Evolutionary conservation across 2,888 invertebrate genomes (phyloP), one percentile per base, ranked within the genome.

Genomic region (Mystacides longicornis): DNA sequence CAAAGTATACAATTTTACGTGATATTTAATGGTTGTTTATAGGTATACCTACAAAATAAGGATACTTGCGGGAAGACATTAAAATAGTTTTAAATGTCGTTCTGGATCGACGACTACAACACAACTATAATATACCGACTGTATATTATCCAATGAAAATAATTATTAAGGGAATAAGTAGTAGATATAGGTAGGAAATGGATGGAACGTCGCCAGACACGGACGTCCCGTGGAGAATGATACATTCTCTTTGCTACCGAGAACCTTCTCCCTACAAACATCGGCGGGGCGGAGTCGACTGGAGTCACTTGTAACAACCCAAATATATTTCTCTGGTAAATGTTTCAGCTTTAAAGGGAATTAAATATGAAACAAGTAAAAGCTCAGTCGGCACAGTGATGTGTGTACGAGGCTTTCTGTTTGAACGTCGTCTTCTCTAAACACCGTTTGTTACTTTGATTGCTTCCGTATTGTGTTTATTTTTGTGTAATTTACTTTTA

Each of bases 311-410:
- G 37, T 37, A 37, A 37, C 37, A 37, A n/a, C 37, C 37, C 14
- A 37, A 37, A 37, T 37, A 37, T 37, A 37, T 37, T 14, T 37
- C 37, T 3, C 5, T 37, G 37, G 37, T 37, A 37, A 37, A 37
- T 37, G 37, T 37, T n/a, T 37, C 37, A 14, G 37, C 37, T 37
- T 37, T 37, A 37, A 37, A 37, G 37, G 37, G 37, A 37, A 37
- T 37, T 37, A 37, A 37, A 37, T 37, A 37, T 37, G 14, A 37
- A 16, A n/a, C 4, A 37, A 7, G 37, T 37, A 37, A 37, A 37
- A 37, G 37, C 37, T 37, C 16, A 7, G n/a, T 37, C 37, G 37
- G 14, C 37, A 37, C 27, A 5, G 27, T 27, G 27, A 5, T 27
- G 5, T 27, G 11, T 11, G 7, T 27, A 27, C 27, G 5, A 27